phyloP scores from a whole-genome alignment of 2,113 vertebrate species.

The Prochilodus magdalenae region DNA sequence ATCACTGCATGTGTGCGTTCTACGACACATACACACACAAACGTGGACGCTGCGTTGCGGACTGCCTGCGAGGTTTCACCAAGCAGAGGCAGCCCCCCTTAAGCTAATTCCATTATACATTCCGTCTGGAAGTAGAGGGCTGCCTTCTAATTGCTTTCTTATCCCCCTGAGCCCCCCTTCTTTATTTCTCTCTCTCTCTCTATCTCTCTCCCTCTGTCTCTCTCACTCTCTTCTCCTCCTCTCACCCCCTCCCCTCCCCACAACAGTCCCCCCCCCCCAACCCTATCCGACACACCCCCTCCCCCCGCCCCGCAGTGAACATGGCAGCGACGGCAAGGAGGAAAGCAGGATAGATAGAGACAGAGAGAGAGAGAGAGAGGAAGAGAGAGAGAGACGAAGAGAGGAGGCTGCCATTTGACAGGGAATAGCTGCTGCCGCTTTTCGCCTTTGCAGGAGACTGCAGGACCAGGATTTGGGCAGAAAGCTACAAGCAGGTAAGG shows the following conservation, averaged over 20 bases:
- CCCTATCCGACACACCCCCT: conserved; percentile 52
- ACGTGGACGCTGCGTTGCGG: conserved; percentile 47
- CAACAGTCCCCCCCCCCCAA: conserved; percentile 37
- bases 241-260: conserved; percentile 29
- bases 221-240: not conserved
- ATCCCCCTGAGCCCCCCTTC: conserved; percentile 73
- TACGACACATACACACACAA: conserved; percentile 43
- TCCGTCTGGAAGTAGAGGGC: conserved; percentile 79
- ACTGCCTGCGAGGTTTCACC: conserved; percentile 63
- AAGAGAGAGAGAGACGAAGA: conserved; percentile 54
- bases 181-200: conserved; percentile 45
- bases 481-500: conserved; percentile 62
- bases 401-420: conserved; percentile 69
- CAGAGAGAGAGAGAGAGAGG: conserved; percentile 58
- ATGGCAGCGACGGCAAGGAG: conserved; percentile 77
- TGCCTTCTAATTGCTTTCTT: conserved; percentile 85
- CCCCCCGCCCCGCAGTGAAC: conserved; percentile 72
- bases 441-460: conserved; percentile 68
- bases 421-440: conserved; percentile 77
- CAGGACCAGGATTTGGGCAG: conserved; percentile 67
- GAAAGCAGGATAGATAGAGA: conserved; percentile 73
- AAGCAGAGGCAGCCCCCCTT: conserved; percentile 60
- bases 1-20: conserved; percentile 28
- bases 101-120: conserved; percentile 84
- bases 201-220: not conserved